A percentile compares a stretch with the other conserved stretches of the same genome.
Evolutionary conservation across 2,113 vertebrate species (phyloP).

Genomic region (Hydrolagus affinis): DNA sequence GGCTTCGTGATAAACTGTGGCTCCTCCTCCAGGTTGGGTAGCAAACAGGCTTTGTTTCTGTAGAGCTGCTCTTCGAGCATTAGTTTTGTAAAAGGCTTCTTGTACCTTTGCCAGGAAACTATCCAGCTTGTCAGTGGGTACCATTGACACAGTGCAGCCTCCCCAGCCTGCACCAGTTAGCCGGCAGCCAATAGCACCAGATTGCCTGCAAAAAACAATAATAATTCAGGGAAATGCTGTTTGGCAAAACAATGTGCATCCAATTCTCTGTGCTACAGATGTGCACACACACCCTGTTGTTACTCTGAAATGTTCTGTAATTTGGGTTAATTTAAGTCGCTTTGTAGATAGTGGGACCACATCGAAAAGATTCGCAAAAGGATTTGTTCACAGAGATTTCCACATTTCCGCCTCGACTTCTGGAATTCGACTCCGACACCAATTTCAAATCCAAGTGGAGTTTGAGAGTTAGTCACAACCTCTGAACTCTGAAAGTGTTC

Average conservation of each 20-base stretch:
- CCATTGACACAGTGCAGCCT: slow-evolving; percentile 90
- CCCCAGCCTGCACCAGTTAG: slow-evolving; percentile 96
- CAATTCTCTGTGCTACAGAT: slow-evolving; percentile 37
- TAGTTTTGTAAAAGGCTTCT: slow-evolving; percentile 65
- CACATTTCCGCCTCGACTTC: no score
- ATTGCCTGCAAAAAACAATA: slow-evolving; percentile 61
- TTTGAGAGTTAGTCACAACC: no score
- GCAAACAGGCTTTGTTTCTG: slow-evolving; percentile 76
- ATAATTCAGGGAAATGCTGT: slow-evolving; percentile 2
- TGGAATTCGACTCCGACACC: no score
- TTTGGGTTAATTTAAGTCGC: slow-evolving; percentile 42
- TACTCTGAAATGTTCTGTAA: not conserved
- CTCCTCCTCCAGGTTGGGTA: slow-evolving; percentile 82
- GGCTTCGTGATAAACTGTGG: slow-evolving; percentile 70
- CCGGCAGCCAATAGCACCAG: slow-evolving; percentile 80
- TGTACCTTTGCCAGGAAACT: slow-evolving; percentile 70
- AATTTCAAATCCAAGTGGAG: no score
- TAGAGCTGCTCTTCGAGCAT: slow-evolving; percentile 45
- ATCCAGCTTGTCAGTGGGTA: slow-evolving; percentile 67
- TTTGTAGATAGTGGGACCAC: slow-evolving; percentile 30
- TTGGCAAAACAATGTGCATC: slow-evolving; percentile 40
- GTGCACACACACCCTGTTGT: slow-evolving; percentile 40
- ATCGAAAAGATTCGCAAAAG: no score
- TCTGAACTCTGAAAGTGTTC: no score
- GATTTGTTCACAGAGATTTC: no score